Percentiles rank a stretch among this genome's conserved stretches.
These are phyloP conservation scores for Perodicticus potto DNA, from an alignment of 2,797 vertebrate species.

Conservation along the genomic window DNA sequence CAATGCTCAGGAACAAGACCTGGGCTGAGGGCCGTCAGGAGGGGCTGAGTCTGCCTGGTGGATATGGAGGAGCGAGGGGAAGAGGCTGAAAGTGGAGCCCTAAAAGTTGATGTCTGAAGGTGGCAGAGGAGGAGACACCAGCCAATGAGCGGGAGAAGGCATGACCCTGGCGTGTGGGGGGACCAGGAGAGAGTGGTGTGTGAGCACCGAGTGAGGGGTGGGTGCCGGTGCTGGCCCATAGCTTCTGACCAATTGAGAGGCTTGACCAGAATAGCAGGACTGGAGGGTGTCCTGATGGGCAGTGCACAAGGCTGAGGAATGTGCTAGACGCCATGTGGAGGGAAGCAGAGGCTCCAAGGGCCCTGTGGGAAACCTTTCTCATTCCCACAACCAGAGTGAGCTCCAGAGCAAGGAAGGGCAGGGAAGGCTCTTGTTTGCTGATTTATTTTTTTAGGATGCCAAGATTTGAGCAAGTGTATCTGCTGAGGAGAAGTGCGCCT, in stretches of 20 bases:
- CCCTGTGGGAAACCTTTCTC: not conserved
- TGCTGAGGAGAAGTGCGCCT: not conserved
- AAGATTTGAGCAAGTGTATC: not conserved
- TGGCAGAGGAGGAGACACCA: not conserved
- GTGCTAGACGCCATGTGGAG: accelerated
- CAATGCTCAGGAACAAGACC: not conserved
- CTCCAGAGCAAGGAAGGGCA: not conserved
- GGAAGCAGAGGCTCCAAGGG: not conserved
- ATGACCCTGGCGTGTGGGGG: accelerated
- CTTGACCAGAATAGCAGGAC: not conserved
- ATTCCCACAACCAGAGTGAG: not conserved
- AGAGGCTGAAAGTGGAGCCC: not conserved
- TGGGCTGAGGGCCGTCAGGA: not conserved
- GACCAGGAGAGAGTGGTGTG: not conserved
- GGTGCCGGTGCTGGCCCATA: accelerated
- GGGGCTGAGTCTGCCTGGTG: not conserved
- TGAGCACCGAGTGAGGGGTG: not conserved
- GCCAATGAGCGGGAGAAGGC: not conserved
- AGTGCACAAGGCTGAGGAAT: accelerated
- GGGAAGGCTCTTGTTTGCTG: not conserved
- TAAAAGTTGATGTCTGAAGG: not conserved
- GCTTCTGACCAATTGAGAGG: not conserved
- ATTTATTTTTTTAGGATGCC: not conserved
- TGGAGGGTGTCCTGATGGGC: too few species aligned
- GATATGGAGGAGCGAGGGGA: accelerated